Conservation (phyloP, 2,888 invertebrate species). For the Steromphala cineraria region DNA sequence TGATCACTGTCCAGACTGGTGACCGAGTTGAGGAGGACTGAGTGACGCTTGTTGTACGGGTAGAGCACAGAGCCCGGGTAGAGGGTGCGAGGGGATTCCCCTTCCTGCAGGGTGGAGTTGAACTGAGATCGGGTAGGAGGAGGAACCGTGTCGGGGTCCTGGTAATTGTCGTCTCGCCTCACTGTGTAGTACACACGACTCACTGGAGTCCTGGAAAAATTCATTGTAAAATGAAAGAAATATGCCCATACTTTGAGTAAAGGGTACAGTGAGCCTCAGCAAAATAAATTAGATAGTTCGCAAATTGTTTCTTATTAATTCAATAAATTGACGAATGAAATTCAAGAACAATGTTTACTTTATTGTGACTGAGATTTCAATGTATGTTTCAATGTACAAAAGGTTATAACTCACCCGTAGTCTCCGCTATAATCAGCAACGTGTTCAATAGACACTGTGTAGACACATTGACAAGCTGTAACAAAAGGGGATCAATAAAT, state of each 20-base stretch:
- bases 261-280: too few species aligned
- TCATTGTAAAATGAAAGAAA: too few species aligned
- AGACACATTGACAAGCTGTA: neutral
- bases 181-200: constrained; percentile 21
- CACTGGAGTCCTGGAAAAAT: constrained; percentile 18
- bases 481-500: neutral
- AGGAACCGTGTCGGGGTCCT: neutral
- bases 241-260: too few species aligned
- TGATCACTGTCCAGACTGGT: neutral
- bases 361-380: too few species aligned
- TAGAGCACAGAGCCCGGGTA: neutral
- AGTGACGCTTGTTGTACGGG: constrained; percentile 1
- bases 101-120: neutral
- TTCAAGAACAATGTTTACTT: too few species aligned
- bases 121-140: neutral
- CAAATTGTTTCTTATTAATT: too few species aligned
- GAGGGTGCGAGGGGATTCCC: neutral
- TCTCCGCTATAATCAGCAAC: neutral
- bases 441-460: neutral
- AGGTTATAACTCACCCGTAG: neutral
- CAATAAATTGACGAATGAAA: too few species aligned
- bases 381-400: too few species aligned
- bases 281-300: too few species aligned
- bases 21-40: neutral
- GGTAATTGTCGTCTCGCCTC: constrained; percentile 6